Percentiles rank a stretch among this genome's conserved stretches.
Evolutionary conservation across 2,797 vertebrate genomes (phyloP).

Genomic region (Notolepis coatsorum): DNA sequence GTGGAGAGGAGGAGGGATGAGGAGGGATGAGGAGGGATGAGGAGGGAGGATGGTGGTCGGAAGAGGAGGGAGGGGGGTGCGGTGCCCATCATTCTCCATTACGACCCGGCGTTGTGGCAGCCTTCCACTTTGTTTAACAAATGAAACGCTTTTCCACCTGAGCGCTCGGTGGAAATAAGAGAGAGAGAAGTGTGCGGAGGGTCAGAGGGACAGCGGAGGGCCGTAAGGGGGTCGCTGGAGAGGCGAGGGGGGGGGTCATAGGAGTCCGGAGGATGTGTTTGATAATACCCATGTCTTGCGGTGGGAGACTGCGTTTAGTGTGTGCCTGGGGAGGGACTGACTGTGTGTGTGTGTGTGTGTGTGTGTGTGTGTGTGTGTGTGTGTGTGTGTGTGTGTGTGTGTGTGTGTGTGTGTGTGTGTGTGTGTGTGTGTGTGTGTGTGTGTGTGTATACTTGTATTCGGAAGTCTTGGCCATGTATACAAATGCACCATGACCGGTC

Average conservation of each 20-base stretch:
- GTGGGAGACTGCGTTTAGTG: too few species aligned
- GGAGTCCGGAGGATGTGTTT: too few species aligned
- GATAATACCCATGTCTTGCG: too few species aligned
- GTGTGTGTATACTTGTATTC: too few species aligned
- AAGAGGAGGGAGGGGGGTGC: too few species aligned
- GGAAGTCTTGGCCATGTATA: too few species aligned
- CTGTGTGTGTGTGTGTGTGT: slow-evolving; percentile 2
- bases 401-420: background rate
- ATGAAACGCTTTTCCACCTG: slow-evolving; percentile 80
- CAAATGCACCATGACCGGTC: too few species aligned
- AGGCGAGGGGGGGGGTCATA: background rate
- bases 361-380: background rate
- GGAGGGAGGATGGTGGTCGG: slow-evolving; percentile 66
- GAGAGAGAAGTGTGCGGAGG: slow-evolving; percentile 35
- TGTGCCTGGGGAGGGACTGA: slow-evolving; percentile 2
- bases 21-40: too few species aligned
- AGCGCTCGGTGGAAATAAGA: slow-evolving; percentile 59
- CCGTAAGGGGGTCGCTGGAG: too few species aligned
- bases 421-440: background rate
- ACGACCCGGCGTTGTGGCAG: slow-evolving; percentile 74
- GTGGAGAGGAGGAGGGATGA: slow-evolving; percentile 66
- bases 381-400: background rate
- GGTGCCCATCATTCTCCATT: slow-evolving; percentile 83
- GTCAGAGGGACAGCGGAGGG: too few species aligned
- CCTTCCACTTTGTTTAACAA: slow-evolving; percentile 82